Evolutionary conservation across 1,140 invertebrate genomes (phyloP).

Genomic region (Dendrolimus kikuchii): DNA sequence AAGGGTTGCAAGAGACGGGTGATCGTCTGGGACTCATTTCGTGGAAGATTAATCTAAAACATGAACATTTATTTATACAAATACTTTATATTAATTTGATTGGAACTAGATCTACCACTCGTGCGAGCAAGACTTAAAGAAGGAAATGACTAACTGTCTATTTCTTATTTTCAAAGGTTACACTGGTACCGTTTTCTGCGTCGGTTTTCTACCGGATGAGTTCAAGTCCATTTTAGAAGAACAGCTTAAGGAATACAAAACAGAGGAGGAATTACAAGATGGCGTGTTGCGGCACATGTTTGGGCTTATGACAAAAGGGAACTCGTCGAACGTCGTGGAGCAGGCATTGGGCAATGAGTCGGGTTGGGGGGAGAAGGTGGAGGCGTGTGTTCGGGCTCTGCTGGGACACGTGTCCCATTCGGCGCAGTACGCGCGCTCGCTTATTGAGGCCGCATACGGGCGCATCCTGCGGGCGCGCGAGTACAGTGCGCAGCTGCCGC

Average conservation of each 20-base stretch:
- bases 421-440: conserved; percentile 21
- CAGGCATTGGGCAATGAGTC: conserved; percentile 2
- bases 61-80: no score
- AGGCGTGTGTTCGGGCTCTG: conserved; percentile 14
- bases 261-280: conserved; percentile 22
- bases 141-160: no score
- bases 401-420: conserved; percentile 21
- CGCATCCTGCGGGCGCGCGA: conserved; percentile 20
- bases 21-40: no score
- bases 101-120: no score
- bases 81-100: no score
- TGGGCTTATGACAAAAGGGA: conserved; percentile 12
- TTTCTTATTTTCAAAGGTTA: conserved; percentile 21
- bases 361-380: conserved; percentile 26
- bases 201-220: conserved; percentile 26
- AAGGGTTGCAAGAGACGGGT: no score
- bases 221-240: conserved; percentile 15
- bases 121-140: no score
- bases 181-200: conserved; percentile 33
- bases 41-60: no score
- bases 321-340: conserved; percentile 5
- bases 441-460: conserved; percentile 19
- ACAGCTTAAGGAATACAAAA: conserved; percentile 17
- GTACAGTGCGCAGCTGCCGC: conserved; percentile 12
- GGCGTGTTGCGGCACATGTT: conserved; percentile 25